These are phyloP conservation scores for Actinernus sp. DNA, from an alignment of 92 coral and sea anemone genomes.

Conservation along the genomic window DNA sequence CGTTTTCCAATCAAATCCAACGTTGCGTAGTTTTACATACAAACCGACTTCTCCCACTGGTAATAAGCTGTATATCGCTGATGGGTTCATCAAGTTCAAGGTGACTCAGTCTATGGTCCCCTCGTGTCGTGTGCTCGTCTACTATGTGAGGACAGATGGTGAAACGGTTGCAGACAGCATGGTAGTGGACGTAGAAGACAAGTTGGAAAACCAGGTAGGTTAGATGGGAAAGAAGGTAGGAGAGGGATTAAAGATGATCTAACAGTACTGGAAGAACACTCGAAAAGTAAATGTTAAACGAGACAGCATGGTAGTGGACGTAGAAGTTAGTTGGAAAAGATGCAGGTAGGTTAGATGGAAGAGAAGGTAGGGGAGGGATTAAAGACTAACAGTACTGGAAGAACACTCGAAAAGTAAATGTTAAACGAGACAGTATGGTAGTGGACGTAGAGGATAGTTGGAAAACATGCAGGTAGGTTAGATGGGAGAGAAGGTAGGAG, in stretches of 20 bases:
- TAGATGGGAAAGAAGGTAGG: background rate
- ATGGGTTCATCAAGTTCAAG: constrained; percentile 55
- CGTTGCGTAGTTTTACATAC: no score
- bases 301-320: no score
- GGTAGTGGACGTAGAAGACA: constrained; percentile 75
- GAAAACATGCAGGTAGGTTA: constrained; percentile 80
- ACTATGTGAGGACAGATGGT: constrained; percentile 68
- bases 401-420: no score
- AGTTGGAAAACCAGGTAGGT: constrained; percentile 84
- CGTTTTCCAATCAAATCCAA: no score
- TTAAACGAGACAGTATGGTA: constrained; percentile 72
- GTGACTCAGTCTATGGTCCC: constrained; percentile 95
- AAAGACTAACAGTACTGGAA: no score
- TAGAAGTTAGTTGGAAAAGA: background rate
- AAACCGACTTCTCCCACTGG: background rate
- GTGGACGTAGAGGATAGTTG: constrained; percentile 78
- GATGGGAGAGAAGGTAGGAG: no score
- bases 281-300: no score
- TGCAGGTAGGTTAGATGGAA: no score
- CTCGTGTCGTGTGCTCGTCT: constrained; percentile 74
- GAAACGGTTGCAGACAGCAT: constrained; percentile 93
- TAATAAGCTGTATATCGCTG: constrained; percentile 14
- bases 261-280: no score
- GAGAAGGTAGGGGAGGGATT: no score
- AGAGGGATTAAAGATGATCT: no score